Evolutionary conservation across 2,113 vertebrate species (phyloP).

Genomic region (Phrynosoma blainvillii): DNA sequence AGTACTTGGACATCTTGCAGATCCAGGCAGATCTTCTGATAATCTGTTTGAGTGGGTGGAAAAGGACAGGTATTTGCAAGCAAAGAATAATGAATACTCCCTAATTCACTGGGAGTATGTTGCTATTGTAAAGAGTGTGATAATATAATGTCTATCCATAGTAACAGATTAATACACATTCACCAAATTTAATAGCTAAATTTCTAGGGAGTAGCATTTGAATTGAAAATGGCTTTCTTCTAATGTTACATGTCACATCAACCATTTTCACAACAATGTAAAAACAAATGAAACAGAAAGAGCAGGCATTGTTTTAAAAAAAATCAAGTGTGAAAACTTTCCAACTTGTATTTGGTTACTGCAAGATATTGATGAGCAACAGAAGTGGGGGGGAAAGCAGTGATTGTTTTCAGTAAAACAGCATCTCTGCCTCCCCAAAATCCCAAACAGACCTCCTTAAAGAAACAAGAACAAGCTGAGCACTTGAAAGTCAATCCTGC

Average conservation of each 20-base stretch:
- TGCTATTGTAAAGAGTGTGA: not conserved
- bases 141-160: not conserved
- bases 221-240: not conserved
- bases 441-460: not conserved
- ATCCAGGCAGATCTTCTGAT: not conserved
- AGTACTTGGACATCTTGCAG: not conserved
- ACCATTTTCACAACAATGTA: conserved; percentile 3
- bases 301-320: too few relatives aligned
- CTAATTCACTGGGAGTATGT: not conserved
- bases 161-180: conserved; percentile 1
- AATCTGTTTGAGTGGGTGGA: not conserved
- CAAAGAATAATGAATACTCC: not conserved
- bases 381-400: not conserved
- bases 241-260: not conserved
- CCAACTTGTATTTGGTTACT: not conserved
- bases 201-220: not conserved
- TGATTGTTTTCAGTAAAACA: not conserved
- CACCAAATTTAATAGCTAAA: conserved; percentile 5
- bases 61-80: not conserved
- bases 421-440: not conserved
- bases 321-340: not conserved
- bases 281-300: not conserved
- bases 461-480: not conserved
- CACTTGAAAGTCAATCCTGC: not conserved
- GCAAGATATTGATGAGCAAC: not conserved